These are phyloP conservation scores for Caloenas nicobarica DNA, from an alignment of 2,113 vertebrate species.

Conservation along the genomic window DNA sequence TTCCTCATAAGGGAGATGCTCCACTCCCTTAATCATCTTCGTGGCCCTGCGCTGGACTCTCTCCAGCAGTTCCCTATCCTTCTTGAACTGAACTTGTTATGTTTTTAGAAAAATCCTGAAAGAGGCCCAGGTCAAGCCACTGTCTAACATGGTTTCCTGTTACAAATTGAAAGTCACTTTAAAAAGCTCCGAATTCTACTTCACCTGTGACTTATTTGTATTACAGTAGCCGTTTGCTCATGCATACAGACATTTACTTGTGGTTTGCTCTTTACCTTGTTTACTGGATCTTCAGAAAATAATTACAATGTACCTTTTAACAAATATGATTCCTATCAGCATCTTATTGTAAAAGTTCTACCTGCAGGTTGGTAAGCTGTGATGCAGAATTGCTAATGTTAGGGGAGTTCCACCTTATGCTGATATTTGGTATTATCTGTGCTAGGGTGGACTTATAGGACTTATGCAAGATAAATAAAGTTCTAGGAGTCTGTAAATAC, in stretches of 20 bases:
- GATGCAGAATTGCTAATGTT: neutral
- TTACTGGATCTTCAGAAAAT: neutral
- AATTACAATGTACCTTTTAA: neutral
- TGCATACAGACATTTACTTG: neutral
- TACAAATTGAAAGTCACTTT: neutral
- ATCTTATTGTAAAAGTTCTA: neutral
- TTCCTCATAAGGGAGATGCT: too few species aligned
- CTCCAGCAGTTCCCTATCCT: too few species aligned
- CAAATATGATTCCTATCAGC: neutral
- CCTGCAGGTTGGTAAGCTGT: neutral
- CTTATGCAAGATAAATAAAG: neutral
- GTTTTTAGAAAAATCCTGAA: neutral
- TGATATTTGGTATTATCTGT: neutral
- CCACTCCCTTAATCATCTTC: too few species aligned
- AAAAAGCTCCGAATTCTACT: neutral
- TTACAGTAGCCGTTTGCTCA: neutral
- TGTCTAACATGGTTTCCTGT: neutral
- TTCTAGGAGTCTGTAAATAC: neutral
- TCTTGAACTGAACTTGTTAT: neutral
- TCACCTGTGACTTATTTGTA: neutral
- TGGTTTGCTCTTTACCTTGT: neutral
- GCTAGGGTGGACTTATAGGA: neutral
- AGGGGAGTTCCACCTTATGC: neutral
- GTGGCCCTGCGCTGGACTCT: too few species aligned
- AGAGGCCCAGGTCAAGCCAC: neutral